Evolutionary conservation across 2,113 vertebrate species (phyloP).

Genomic region (Sander vitreus): DNA sequence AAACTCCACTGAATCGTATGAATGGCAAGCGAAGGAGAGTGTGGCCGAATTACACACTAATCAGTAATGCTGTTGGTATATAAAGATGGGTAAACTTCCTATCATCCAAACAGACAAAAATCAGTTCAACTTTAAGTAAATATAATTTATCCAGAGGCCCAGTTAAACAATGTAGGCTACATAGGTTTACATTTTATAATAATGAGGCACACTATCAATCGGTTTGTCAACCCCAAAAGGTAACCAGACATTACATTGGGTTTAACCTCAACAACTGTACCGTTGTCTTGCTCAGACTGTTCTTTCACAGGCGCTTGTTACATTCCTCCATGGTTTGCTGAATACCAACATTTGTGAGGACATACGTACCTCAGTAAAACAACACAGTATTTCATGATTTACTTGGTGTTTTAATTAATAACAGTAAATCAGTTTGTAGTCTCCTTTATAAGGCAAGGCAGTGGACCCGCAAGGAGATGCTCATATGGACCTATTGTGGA

Average conservation of each 20-base stretch:
- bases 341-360: constrained; percentile 32
- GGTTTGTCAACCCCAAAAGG: background rate
- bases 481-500: background rate
- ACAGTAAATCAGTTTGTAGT: background rate
- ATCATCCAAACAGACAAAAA: background rate
- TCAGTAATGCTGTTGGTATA: background rate
- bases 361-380: constrained; percentile 22
- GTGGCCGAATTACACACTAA: background rate
- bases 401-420: background rate
- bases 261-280: background rate
- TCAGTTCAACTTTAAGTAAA: background rate
- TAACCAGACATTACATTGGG: background rate
- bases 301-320: constrained; percentile 53
- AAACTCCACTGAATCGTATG: constrained; percentile 48
- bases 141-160: background rate
- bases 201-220: background rate
- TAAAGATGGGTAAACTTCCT: background rate
- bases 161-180: background rate
- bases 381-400: background rate
- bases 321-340: constrained; percentile 70
- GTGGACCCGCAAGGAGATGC: background rate
- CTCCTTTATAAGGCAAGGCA: background rate
- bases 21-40: constrained; percentile 49
- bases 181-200: background rate
- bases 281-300: constrained; percentile 40